These are phyloP conservation scores for Melinaea menophilus DNA, from an alignment of 2,888 invertebrate genomes.

Conservation along the genomic window DNA sequence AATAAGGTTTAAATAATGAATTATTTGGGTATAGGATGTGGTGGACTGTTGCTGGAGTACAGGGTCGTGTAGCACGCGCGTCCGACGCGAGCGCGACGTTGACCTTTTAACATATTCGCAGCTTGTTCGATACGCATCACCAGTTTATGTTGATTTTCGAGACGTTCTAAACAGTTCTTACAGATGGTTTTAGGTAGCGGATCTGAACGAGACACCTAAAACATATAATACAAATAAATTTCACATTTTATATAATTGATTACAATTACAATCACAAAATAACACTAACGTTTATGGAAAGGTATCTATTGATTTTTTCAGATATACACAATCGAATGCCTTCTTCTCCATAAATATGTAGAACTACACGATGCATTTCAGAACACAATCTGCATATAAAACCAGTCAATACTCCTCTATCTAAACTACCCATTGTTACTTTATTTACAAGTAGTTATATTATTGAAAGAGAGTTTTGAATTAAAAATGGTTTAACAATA, in stretches of 20 bases:
- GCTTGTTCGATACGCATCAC: constrained; percentile 70
- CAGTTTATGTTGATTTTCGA: constrained; percentile 77
- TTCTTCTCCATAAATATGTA: constrained; percentile 89
- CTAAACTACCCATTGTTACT: constrained; percentile 86
- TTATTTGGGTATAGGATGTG: constrained; percentile 37
- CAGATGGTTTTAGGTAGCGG: constrained; percentile 85
- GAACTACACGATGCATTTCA: constrained; percentile 89
- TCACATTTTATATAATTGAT: constrained; percentile 4
- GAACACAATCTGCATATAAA: constrained; percentile 92
- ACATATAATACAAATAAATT: constrained; percentile 21
- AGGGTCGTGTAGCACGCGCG: constrained; percentile 44
- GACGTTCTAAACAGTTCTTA: constrained; percentile 77
- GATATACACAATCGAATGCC: constrained; percentile 85
- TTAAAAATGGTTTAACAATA: constrained; percentile 13
- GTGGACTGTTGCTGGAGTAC: constrained; percentile 43
- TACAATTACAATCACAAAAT: neutral
- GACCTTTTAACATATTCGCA: constrained; percentile 61
- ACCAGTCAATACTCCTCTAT: constrained; percentile 87
- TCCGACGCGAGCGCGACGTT: constrained; percentile 45
- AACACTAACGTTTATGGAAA: constrained; percentile 86
- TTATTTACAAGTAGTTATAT: constrained; percentile 5
- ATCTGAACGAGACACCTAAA: constrained; percentile 80
- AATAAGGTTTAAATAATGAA: constrained; percentile 1
- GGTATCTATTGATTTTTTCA: constrained; percentile 87
- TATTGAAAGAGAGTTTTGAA: constrained; percentile 2